These are phyloP conservation scores for Chymomyza fuscimana DNA, from an alignment of 2,888 invertebrate species.

Conservation along the genomic window DNA sequence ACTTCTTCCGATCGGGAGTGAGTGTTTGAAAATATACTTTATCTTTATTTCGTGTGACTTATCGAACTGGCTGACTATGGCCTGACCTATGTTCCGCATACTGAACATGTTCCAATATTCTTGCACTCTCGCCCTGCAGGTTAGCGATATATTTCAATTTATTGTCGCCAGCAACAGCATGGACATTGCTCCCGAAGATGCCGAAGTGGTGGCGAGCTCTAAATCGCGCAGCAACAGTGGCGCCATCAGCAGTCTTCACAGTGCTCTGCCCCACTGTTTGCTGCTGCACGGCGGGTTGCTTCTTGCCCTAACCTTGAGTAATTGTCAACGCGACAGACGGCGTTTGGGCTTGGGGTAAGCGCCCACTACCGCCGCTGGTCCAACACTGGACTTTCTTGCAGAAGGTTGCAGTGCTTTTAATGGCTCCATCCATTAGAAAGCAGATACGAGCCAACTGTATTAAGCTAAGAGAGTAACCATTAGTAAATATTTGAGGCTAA, in stretches of 20 bases:
- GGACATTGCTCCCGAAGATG: constrained; percentile 79
- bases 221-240: constrained; percentile 78
- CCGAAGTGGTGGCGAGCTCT: constrained; percentile 80
- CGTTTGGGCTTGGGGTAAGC: constrained; percentile 71
- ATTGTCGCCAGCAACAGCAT: constrained; percentile 79
- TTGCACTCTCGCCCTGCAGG: constrained; percentile 78
- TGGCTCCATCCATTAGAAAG: not conserved
- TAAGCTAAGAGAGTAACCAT: not conserved
- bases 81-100: not conserved
- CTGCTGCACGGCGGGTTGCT: constrained; percentile 51
- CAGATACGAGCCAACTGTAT: not conserved
- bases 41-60: constrained; percentile 50
- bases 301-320: constrained; percentile 53
- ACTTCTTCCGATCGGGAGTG: not conserved
- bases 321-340: constrained; percentile 59
- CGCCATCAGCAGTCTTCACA: constrained; percentile 45
- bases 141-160: constrained; percentile 87
- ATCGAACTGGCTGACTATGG: not conserved
- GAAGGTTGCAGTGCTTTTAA: not conserved
- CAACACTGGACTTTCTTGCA: not conserved
- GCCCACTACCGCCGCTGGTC: not conserved
- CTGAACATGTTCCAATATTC: constrained; percentile 10
- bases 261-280: constrained; percentile 44
- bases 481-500: constrained; percentile 13
- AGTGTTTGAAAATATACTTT: constrained; percentile 42